Evolutionary conservation across 1,140 invertebrate genomes (phyloP), one percentile per base, ranked within the genome.

Genomic region (Cotesia glomerata): DNA sequence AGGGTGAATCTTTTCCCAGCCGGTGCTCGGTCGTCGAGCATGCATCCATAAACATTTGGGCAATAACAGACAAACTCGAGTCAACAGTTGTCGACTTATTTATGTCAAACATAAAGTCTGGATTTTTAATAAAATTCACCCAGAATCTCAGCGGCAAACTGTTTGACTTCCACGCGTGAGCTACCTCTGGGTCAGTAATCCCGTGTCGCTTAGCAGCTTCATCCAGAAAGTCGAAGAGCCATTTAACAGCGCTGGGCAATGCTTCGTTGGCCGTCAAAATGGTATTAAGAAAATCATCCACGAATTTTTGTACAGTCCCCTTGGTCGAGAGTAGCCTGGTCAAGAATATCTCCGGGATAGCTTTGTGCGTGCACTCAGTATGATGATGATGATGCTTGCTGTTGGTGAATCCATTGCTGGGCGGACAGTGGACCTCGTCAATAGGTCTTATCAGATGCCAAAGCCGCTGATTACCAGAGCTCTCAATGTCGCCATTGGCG

Each of bases 71-170:
- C 36, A 98, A 86, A 82, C 95, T 97, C 11, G 95, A 95, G 86
- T 98, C 96, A 13, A 98, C 93, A 5, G 95, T 96, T 11, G 92
- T 90, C 2, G 95, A 96, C 88, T 98, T 97, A 79, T 97, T 95
- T 61, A 98, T 95, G 87, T 98, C 97, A 85, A 98, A 97, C 84
- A 98, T 95, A 84, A 97, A 97, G 86, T 98, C 95, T 5, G 97
- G 96, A 90, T 98, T 98, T 85, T 98, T 98, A 69, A 98, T 97
- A 77, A 98, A 95, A 87, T 98, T 98, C 13, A 98, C 95, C 97
- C 97, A 98, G 89, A 98, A 98, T 77, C 97, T 90, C 61, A 98
- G 88, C 51, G 96, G 95, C 82, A 97, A 90, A 88, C 95, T 95
- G 78, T 98, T 98, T 0, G 95, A 97, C 88, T 98, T 98, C 97